Evolutionary conservation across 2,888 invertebrate species (phyloP), one percentile per base, ranked within the genome.

Genomic region (Apeira syringaria): DNA sequence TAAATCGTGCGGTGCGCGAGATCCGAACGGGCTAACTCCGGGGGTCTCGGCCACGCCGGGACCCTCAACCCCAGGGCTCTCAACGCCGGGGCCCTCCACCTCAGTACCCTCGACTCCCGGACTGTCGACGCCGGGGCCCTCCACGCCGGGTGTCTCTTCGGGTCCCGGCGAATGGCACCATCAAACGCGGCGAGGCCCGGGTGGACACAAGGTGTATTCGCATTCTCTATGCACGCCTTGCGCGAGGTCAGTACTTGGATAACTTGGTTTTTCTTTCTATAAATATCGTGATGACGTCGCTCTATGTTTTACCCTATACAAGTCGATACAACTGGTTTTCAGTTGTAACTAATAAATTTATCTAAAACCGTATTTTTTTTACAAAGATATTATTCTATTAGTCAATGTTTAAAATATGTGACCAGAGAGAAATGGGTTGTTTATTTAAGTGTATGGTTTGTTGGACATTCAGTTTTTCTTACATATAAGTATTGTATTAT

Each of bases 161-260:
- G 31, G 32, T 50, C 38, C 48, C 38, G 49, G 48, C 5, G 78
- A 77, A 49, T 90, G 89, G 89, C 90, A 89, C 64, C 91, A 89
- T 71, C 90, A 89, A 74, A 88, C 86, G 56, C 76, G 78, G 53
- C 85, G 88, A 47, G 81, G 84, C 15, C 87, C 86, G 39, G 85
- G 85, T 56, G 90, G 89, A 1, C 89, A 89, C 66, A 84, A 87
- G 66, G 75, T 88, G 9, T 90, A 89, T 75, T 90, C 91, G 46
- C 89, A 90, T 69, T 92, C 92, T 74, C 86, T 94, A 17, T 95
- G 95, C 80, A 92, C 92, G 59, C 92, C 93, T 20, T 94, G 94
- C 74, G 92, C 92, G 61, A 92, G 92, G 93, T 93, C 88, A 88
- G 78, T 79, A 61, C 9, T 12, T 5, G 5, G 26, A 38, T 25